Percentiles rank a stretch among this genome's conserved stretches.
These are phyloP conservation scores for Enteromius unitaeniatus DNA, from an alignment of 2,797 vertebrate genomes.

Conservation along the genomic window DNA sequence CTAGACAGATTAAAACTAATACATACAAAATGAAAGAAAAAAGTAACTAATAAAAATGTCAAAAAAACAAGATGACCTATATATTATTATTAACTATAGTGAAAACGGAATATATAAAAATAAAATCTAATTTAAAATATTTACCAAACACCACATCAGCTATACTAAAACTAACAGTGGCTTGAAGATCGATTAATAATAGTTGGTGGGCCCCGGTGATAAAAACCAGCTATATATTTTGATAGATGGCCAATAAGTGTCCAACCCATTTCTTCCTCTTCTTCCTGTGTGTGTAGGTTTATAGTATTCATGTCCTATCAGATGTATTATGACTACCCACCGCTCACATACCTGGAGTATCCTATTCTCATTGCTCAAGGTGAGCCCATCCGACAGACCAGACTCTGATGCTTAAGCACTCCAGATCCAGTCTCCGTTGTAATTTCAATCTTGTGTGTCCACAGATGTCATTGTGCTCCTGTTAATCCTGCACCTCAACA, in stretches of 20 bases:
- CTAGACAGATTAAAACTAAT: not conserved
- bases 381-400: constrained; percentile 64
- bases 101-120: not conserved
- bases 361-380: constrained; percentile 93
- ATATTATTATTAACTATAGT: not conserved
- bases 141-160: not conserved
- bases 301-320: constrained; percentile 94
- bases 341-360: constrained; percentile 92
- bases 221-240: not conserved
- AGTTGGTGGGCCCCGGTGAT: not conserved
- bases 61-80: not conserved
- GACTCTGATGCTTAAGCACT: not conserved
- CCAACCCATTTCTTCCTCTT: not conserved
- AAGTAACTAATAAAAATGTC: not conserved
- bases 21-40: not conserved
- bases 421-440: not conserved
- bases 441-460: constrained; percentile 12
- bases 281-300: constrained; percentile 75
- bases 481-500: constrained; percentile 84
- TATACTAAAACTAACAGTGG: not conserved
- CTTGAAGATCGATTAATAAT: not conserved
- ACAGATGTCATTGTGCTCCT: constrained; percentile 87
- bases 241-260: not conserved
- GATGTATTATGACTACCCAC: constrained; percentile 89
- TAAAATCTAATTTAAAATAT: not conserved